phyloP scores from a whole-genome alignment of 2,888 invertebrate genomes.

The Capitulum mitella region DNA sequence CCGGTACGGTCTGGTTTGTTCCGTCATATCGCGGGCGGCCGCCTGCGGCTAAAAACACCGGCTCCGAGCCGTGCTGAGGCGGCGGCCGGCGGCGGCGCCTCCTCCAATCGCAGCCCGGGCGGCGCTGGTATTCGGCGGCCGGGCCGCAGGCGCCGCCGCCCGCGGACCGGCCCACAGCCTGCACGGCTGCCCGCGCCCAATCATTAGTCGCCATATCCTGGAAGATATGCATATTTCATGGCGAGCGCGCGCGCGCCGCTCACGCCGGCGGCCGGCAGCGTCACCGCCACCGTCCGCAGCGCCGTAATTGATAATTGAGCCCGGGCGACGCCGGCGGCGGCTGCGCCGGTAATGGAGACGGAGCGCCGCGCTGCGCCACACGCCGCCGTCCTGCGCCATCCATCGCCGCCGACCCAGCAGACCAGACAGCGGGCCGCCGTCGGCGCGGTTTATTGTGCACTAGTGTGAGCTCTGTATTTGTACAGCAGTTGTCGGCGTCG shows the following conservation, averaged over 20 bases:
- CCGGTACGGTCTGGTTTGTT: too few relatives aligned
- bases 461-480: too few relatives aligned
- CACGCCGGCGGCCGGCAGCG: background rate
- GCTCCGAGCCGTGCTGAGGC: too few relatives aligned
- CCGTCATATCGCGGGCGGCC: too few relatives aligned
- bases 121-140: too few relatives aligned
- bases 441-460: too few relatives aligned
- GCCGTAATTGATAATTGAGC: slow-evolving; percentile 21
- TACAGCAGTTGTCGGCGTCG: too few relatives aligned
- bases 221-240: background rate
- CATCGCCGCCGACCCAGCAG: background rate
- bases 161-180: too few relatives aligned
- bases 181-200: background rate
- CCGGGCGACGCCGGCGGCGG: background rate
- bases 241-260: background rate
- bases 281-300: background rate
- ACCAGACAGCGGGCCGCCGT: too few relatives aligned
- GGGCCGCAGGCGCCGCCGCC: too few relatives aligned
- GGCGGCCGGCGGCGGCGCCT: background rate
- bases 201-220: slow-evolving; percentile 4
- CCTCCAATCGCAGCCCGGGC: too few relatives aligned
- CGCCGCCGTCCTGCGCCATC: background rate
- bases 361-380: background rate
- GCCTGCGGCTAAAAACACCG: too few relatives aligned
- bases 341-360: slow-evolving; percentile 4